A percentile compares a stretch with the other conserved stretches of the same genome.
Evolutionary conservation across 1,140 invertebrate species (phyloP).

Genomic region (Brachystomella parvula): DNA sequence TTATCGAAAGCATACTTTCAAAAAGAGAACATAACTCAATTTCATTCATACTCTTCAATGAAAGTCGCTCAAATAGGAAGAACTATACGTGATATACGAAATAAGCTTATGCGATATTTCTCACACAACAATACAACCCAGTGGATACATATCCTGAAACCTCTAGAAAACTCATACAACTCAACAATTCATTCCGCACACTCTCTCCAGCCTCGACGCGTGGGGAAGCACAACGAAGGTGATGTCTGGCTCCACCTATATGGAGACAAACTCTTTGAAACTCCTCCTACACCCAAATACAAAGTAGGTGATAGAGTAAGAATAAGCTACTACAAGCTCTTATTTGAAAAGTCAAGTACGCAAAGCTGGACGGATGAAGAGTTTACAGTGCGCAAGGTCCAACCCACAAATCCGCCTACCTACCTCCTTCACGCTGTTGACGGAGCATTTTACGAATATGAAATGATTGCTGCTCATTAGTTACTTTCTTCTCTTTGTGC

Average conservation of each 20-base stretch:
- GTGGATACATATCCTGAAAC: neutral
- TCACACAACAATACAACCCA: neutral
- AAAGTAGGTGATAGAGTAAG: slow-evolving; percentile 5
- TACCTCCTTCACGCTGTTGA: neutral
- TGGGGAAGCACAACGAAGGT: neutral
- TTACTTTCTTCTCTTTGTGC: no score
- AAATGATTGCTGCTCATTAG: no score
- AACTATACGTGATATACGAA: neutral
- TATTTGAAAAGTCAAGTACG: slow-evolving; percentile 10
- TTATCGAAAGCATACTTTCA: neutral
- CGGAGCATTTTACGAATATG: neutral
- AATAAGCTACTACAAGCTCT: neutral
- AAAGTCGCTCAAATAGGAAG: neutral
- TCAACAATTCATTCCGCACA: neutral
- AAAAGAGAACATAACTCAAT: neutral
- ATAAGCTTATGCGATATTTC: neutral
- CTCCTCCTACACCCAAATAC: neutral
- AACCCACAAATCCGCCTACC: neutral
- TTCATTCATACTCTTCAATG: neutral
- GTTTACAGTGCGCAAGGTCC: neutral
- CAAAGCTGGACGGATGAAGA: neutral
- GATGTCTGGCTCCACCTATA: neutral
- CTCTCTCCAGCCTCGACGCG: neutral
- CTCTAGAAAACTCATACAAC: neutral
- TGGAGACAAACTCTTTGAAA: neutral